These are phyloP conservation scores for Myiozetetes cayanensis DNA, from an alignment of 2,113 vertebrate species.

Conservation along the genomic window DNA sequence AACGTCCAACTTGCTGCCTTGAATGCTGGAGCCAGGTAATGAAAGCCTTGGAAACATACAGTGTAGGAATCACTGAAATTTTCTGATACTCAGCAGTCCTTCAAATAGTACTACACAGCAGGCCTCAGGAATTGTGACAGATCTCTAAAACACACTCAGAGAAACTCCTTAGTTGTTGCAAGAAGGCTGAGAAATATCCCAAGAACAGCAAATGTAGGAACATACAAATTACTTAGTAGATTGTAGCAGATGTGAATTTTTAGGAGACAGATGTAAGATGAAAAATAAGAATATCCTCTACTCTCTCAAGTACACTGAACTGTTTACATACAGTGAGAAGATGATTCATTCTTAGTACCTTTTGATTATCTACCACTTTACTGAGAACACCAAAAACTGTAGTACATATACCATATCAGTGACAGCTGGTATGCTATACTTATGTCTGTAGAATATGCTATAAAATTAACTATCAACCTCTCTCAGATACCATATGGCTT, in stretches of 20 bases:
- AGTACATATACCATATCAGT: not conserved
- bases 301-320: not conserved
- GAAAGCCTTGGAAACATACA: rapidly evolving
- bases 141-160: not conserved
- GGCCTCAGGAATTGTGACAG: not conserved
- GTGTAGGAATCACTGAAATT: not conserved
- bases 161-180: not conserved
- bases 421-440: not conserved
- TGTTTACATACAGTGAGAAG: not conserved
- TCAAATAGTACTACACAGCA: not conserved
- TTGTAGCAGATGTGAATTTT: not conserved
- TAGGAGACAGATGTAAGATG: not conserved
- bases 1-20: not conserved
- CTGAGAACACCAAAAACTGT: not conserved
- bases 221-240: not conserved
- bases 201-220: not conserved
- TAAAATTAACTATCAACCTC: not conserved
- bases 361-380: not conserved
- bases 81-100: not conserved
- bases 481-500: not conserved
- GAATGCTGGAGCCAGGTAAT: not conserved
- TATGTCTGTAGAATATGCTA: not conserved
- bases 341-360: not conserved
- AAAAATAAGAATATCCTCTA: not conserved
- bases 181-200: not conserved